phyloP scores from a whole-genome alignment of 1,140 invertebrate species.

The Portunus trituberculatus region DNA sequence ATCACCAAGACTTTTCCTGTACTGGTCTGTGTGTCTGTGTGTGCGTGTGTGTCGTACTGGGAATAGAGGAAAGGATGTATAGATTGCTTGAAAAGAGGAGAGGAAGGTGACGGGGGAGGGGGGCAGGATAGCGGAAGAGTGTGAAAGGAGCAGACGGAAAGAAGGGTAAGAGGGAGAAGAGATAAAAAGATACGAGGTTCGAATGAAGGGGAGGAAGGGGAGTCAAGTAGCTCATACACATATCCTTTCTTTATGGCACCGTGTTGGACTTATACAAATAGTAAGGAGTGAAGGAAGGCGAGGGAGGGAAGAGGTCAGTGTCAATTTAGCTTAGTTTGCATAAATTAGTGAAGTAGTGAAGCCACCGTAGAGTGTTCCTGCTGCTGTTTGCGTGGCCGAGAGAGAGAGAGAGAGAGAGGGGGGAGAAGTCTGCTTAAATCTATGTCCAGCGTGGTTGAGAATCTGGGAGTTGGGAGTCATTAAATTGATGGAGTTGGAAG shows the following conservation, averaged over 20 bases:
- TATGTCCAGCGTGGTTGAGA: too few species aligned
- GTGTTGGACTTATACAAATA: too few species aligned
- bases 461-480: too few species aligned
- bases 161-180: not conserved
- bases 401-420: not conserved
- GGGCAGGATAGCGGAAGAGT: not conserved
- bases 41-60: not conserved
- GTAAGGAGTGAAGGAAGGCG: not conserved
- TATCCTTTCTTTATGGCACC: too few species aligned
- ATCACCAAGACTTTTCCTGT: too few species aligned
- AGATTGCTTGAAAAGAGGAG: not conserved
- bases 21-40: not conserved
- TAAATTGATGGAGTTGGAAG: not conserved
- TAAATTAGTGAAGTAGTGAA: not conserved
- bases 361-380: too few species aligned
- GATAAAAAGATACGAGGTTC: not conserved
- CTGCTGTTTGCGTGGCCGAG: not conserved
- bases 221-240: not conserved
- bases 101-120: not conserved
- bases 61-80: too few species aligned
- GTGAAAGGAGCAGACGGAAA: not conserved
- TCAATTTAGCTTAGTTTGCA: not conserved
- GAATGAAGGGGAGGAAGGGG: not conserved
- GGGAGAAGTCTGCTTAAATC: too few species aligned
- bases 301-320: not conserved